A percentile compares a stretch with the other conserved stretches of the same genome.
phyloP scores from a whole-genome alignment of 2,797 vertebrate species.

The Oreochromis grahami region DNA sequence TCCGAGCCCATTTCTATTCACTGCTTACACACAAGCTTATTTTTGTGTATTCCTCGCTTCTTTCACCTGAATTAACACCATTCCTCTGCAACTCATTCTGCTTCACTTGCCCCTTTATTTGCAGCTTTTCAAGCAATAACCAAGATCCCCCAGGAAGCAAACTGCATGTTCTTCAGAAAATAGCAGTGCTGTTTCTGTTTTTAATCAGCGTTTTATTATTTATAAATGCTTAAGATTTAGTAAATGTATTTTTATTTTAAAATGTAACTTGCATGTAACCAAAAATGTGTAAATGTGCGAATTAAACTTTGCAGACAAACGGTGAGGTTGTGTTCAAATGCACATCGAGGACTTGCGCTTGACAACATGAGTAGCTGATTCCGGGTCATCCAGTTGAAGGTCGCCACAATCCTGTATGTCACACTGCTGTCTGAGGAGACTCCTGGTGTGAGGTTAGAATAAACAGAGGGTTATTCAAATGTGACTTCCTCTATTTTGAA shows the following conservation, averaged over 20 bases:
- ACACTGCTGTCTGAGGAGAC: not conserved
- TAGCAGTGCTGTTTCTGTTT: not conserved
- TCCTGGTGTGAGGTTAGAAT: not conserved
- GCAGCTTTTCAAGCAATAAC: not conserved
- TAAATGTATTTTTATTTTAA: not conserved
- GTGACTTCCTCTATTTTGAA: not conserved
- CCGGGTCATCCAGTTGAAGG: not conserved
- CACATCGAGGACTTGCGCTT: not conserved
- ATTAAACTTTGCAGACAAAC: not conserved
- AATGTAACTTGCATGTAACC: not conserved
- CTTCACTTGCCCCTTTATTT: constrained; percentile 5
- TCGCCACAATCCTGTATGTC: not conserved
- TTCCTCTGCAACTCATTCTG: not conserved
- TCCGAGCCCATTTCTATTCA: not conserved
- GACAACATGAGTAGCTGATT: not conserved
- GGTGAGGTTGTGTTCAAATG: not conserved
- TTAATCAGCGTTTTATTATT: not conserved
- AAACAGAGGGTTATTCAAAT: constrained; percentile 38
- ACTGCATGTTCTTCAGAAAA: not conserved
- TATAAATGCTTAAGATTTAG: not conserved
- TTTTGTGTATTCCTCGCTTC: not conserved
- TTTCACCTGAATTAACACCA: not conserved
- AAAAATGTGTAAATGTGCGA: not conserved
- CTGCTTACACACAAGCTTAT: not conserved
- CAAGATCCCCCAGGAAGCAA: not conserved